Conservation (phyloP, 2,888 invertebrate genomes). For the Hyppa rectilinea region DNA sequence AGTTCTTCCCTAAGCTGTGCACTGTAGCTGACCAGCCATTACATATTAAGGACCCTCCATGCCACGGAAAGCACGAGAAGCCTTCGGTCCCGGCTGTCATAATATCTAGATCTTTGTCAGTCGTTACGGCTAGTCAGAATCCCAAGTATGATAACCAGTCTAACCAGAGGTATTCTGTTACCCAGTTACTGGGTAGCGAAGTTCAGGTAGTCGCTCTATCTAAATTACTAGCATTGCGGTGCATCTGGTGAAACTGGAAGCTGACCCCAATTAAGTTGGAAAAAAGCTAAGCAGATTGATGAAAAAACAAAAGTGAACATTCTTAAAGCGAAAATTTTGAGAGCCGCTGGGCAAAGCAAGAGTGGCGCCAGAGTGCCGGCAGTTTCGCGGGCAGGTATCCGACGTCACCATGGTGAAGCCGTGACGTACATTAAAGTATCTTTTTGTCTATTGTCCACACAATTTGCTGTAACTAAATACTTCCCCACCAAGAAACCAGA, state of each 20-base stretch:
- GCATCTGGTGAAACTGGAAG: neutral
- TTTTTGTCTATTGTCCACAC: conserved; percentile 28
- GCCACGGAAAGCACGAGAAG: too few species aligned
- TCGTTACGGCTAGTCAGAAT: too few species aligned
- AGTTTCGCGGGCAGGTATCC: conserved; percentile 79
- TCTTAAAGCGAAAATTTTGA: conserved; percentile 66
- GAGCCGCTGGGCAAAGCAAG: conserved; percentile 68
- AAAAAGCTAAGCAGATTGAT: neutral
- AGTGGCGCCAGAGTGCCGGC: conserved; percentile 83
- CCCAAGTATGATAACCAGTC: too few species aligned
- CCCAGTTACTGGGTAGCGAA: neutral
- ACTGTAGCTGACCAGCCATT: too few species aligned
- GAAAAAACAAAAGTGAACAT: neutral
- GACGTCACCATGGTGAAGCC: conserved; percentile 68
- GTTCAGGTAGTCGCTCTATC: neutral
- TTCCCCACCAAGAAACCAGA: neutral
- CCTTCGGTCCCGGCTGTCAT: too few species aligned
- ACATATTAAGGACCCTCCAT: too few species aligned
- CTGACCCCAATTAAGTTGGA: too few species aligned
- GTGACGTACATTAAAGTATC: conserved; percentile 22
- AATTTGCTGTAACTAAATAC: conserved; percentile 14
- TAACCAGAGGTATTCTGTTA: too few species aligned
- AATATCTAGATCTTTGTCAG: too few species aligned
- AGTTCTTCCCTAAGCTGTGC: conserved; percentile 51
- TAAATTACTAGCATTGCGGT: neutral